Evolutionary conservation across 2,888 invertebrate genomes (phyloP), one percentile per base, ranked within the genome.

Genomic region (Dichetophora obliterata): DNA sequence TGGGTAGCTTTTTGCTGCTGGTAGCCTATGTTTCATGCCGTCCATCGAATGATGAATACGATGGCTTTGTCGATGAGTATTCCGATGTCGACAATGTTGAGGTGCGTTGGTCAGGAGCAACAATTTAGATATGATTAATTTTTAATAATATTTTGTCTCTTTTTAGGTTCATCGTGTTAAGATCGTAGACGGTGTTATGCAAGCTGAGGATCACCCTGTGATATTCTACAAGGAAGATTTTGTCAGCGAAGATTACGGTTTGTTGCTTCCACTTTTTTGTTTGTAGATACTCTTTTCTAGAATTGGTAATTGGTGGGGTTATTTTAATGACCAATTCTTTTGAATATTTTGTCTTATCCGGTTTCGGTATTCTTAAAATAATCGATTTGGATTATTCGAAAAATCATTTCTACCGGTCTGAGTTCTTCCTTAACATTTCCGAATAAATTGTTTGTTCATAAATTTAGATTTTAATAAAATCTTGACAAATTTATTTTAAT

Each of bases 221-320:
- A 83, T 88, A 57, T 86, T 85, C 83, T 88, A 88, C 79, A 88
- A 88, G 72, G 88, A 88, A 80, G 88, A 88, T 78, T 86, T 87
- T 79, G 88, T 88, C 70, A 86, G 75, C 75, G 88, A 87, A 78
- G 87, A 88, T 81, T 88, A 85, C 80, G 87, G 88, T 87, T 76
- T 81, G 83, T 52, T 31, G 22, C 37, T 48, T n/a, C 4, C 27
- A n/a, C 16, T n/a, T 52, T 19, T 48, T 34, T 34, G 5, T 52
- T 8, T 37, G 1, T 69, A 68, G 69, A 70, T 31, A 31, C 5
- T 31, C 3, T 31, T 31, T 31, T 1, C 8, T 37, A 37, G 37
- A 37, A 37, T 37, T 8, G 31, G 31, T 37, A 31, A 31, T 31
- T 31, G 3, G 3, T 31, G 5, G 31, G 31, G 31, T 31, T 31